Conservation (phyloP, 2,797 vertebrate species). For the Phoeniculus purpureus region DNA sequence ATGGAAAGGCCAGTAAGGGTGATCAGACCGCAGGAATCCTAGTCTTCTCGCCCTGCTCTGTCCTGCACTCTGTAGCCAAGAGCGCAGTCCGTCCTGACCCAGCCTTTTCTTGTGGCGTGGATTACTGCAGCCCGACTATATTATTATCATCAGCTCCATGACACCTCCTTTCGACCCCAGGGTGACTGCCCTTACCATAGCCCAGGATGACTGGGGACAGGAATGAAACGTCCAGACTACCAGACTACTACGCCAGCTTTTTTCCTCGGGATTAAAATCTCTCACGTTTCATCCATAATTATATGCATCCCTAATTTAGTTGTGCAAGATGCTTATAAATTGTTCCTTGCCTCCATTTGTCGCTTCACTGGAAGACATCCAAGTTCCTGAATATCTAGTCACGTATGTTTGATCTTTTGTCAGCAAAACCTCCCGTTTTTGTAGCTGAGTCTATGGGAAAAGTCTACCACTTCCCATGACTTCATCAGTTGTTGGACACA, state of each 20-base stretch:
- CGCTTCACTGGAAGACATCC: not conserved
- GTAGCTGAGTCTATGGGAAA: not conserved
- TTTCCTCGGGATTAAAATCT: too few relatives aligned
- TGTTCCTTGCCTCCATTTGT: not conserved
- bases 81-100: not conserved
- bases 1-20: rapidly evolving
- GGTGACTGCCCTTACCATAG: not conserved
- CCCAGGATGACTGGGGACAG: not conserved
- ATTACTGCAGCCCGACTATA: not conserved
- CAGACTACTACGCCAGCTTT: too few relatives aligned
- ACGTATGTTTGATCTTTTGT: not conserved
- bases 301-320: not conserved
- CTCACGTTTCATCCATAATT: rapidly evolving
- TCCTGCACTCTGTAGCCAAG: not conserved
- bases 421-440: not conserved
- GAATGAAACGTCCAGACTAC: not conserved
- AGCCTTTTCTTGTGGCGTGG: not conserved
- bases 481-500: not conserved
- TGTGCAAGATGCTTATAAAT: not conserved
- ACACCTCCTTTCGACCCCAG: too few relatives aligned
- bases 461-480: not conserved
- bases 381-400: not conserved
- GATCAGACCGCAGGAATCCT: not conserved
- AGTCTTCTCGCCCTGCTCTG: rapidly evolving
- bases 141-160: not conserved